These are phyloP conservation scores for Rotaria socialis DNA, from an alignment of 2,888 invertebrate species.

Conservation along the genomic window DNA sequence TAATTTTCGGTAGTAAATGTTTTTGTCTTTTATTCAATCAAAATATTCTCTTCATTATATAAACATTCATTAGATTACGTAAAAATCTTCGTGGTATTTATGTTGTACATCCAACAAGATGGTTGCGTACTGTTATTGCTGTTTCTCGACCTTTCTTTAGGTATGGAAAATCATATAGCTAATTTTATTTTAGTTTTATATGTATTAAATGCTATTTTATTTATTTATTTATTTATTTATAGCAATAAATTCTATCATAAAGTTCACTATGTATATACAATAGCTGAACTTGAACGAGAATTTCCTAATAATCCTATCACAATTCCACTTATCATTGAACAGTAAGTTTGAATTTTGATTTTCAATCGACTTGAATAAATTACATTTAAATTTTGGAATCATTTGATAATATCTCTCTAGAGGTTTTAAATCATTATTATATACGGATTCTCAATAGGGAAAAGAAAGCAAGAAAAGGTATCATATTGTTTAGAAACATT, in stretches of 20 bases:
- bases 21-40: background rate
- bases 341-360: background rate
- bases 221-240: no score
- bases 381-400: no score
- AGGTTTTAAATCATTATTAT: background rate
- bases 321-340: slow-evolving; percentile 14
- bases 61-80: slow-evolving; percentile 68
- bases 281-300: slow-evolving; percentile 19
- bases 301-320: background rate
- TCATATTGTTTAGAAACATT: background rate
- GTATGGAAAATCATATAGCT: background rate
- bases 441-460: background rate
- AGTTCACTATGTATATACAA: background rate
- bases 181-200: no score
- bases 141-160: slow-evolving; percentile 22
- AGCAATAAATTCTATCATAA: slow-evolving; percentile 36
- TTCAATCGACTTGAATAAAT: no score
- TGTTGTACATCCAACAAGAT: slow-evolving; percentile 83
- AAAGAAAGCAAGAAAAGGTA: background rate
- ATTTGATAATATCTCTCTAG: background rate
- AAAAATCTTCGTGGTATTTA: slow-evolving; percentile 96
- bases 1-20: slow-evolving; percentile 72
- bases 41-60: slow-evolving; percentile 44
- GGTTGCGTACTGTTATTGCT: slow-evolving; percentile 32
- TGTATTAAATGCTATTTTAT: no score